Evolutionary conservation across 2,797 vertebrate genomes (phyloP).

Genomic region (Manis crassicaudata): DNA sequence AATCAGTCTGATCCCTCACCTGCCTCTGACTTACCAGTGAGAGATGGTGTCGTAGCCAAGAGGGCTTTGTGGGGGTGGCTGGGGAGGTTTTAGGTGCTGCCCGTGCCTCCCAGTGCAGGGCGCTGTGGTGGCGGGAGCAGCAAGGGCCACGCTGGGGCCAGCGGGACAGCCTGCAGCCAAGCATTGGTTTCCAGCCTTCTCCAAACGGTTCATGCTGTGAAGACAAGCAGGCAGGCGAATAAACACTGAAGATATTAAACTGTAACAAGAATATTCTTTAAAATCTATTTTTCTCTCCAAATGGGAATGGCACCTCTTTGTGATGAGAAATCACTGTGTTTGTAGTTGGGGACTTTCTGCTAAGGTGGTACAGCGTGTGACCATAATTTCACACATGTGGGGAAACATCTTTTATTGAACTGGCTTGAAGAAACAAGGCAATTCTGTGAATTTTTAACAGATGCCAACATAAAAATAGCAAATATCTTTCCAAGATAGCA

Average conservation of each 20-base stretch:
- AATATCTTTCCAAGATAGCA: no score
- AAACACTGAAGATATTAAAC: slow-evolving; percentile 77
- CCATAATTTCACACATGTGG: slow-evolving; percentile 57
- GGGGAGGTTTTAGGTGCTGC: slow-evolving; percentile 72
- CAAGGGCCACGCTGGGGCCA: slow-evolving; percentile 76
- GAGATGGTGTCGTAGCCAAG: slow-evolving; percentile 78
- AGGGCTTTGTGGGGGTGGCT: slow-evolving; percentile 48
- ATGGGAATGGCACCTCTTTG: slow-evolving; percentile 65
- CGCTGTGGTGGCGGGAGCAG: slow-evolving; percentile 61
- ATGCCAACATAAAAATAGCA: slow-evolving; percentile 57
- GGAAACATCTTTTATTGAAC: slow-evolving; percentile 65
- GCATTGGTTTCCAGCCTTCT: slow-evolving; percentile 85
- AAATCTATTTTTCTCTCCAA: slow-evolving; percentile 55
- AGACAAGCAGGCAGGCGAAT: slow-evolving; percentile 81
- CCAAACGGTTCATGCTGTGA: slow-evolving; percentile 79
- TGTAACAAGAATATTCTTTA: slow-evolving; percentile 48
- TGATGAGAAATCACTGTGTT: slow-evolving; percentile 68
- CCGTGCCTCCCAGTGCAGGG: slow-evolving; percentile 30
- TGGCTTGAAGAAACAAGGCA: slow-evolving; percentile 60
- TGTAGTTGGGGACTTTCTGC: slow-evolving; percentile 47
- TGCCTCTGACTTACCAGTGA: slow-evolving; percentile 80
- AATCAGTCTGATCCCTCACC: slow-evolving; percentile 79
- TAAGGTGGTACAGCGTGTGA: not conserved
- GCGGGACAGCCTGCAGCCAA: slow-evolving; percentile 80
- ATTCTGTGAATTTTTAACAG: slow-evolving; percentile 61